A percentile compares a stretch with the other conserved stretches of the same genome.
Evolutionary conservation across 1,140 invertebrate species (phyloP).

Genomic region (Gryllus bimaculatus): DNA sequence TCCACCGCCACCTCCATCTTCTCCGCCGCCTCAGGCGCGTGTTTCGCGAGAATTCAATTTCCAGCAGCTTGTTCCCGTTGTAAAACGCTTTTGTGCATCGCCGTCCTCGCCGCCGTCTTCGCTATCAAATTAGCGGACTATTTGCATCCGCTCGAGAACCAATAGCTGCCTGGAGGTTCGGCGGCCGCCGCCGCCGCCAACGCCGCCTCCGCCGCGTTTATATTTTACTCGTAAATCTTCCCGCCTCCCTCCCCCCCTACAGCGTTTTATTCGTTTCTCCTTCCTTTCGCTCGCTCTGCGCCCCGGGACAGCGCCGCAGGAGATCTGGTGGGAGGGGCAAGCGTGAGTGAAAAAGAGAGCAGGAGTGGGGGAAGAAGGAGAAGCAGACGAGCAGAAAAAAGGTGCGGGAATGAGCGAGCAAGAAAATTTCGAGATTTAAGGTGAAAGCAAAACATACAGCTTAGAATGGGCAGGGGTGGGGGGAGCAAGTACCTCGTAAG

Average conservation of each 20-base stretch:
- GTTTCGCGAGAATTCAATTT: conserved; percentile 4
- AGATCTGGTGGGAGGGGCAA: too few species aligned
- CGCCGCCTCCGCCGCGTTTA: neutral
- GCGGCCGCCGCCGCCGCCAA: too few species aligned
- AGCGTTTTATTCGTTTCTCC: neutral
- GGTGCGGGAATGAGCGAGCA: too few species aligned
- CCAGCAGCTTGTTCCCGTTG: neutral
- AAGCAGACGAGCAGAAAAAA: too few species aligned
- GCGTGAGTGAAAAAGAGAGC: too few species aligned
- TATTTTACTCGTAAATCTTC: conserved; percentile 5
- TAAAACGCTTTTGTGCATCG: neutral
- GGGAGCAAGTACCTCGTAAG: too few species aligned
- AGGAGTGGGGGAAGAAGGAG: too few species aligned
- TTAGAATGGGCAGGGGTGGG: too few species aligned
- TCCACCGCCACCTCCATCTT: too few species aligned
- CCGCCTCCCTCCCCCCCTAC: neutral
- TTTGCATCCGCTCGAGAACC: neutral
- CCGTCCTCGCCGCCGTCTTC: neutral
- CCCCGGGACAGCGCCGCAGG: neutral
- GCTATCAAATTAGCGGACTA: conserved; percentile 1
- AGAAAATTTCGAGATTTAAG: too few species aligned
- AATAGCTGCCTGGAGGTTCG: neutral
- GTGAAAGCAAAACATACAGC: too few species aligned
- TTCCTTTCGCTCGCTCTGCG: neutral
- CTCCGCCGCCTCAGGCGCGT: neutral